Evolutionary conservation across 2,113 vertebrate species (phyloP).

Genomic region (Sialia sialis): DNA sequence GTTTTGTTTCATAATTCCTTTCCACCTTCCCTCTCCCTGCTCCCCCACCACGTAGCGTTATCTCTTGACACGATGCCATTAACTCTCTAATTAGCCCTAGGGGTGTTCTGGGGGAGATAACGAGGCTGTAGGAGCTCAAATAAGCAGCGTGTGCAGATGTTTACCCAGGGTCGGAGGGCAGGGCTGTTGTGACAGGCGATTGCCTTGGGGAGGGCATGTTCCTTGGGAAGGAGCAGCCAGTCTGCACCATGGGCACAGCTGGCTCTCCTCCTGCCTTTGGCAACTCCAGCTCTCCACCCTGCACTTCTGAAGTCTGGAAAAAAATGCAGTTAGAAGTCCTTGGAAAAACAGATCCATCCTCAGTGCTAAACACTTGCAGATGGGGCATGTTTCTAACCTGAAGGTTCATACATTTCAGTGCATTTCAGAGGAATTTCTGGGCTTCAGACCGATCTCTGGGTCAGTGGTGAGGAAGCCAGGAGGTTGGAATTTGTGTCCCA

Average conservation of each 20-base stretch:
- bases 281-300: background rate
- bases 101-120: constrained; percentile 63
- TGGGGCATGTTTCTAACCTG: rapidly evolving
- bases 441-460: background rate
- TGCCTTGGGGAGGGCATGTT: constrained; percentile 27
- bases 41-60: constrained; percentile 23
- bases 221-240: background rate
- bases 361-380: background rate
- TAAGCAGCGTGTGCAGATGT: constrained; percentile 64
- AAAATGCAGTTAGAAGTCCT: background rate
- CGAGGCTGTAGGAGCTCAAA: constrained; percentile 46
- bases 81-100: constrained; percentile 71
- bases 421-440: background rate
- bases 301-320: rapidly evolving
- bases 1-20: constrained; percentile 57
- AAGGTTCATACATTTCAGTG: background rate
- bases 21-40: constrained; percentile 14
- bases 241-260: background rate
- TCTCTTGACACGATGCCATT: constrained; percentile 52
- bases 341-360: background rate
- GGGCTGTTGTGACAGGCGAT: constrained; percentile 71
- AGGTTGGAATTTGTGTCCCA: rapidly evolving
- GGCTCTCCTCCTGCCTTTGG: background rate
- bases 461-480: background rate
- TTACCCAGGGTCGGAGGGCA: constrained; percentile 74